phyloP scores from a whole-genome alignment of 2,797 vertebrate genomes.

The Argya squamiceps region DNA sequence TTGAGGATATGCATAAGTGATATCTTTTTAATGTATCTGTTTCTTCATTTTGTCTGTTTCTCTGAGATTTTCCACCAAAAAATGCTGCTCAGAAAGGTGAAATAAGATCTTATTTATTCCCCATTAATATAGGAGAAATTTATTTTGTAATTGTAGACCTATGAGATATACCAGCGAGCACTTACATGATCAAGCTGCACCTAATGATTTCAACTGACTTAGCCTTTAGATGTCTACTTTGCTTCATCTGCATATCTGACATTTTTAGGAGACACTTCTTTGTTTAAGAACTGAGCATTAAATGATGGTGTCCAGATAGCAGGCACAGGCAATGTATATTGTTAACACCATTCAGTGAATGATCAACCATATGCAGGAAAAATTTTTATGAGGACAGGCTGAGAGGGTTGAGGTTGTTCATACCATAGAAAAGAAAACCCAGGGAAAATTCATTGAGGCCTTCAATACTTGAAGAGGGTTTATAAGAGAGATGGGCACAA shows the following conservation, averaged over 20 bases:
- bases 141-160: background rate
- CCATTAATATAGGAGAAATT: background rate
- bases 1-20: background rate
- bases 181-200: background rate
- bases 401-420: background rate
- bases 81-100: background rate
- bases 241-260: background rate
- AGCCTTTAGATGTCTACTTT: background rate
- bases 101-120: background rate
- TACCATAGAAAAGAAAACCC: background rate
- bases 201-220: background rate
- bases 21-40: background rate
- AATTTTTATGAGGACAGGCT: accelerated
- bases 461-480: background rate
- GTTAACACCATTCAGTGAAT: background rate
- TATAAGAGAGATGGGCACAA: background rate
- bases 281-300: background rate
- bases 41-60: background rate
- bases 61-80: background rate
- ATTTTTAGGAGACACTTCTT: background rate
- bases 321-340: background rate
- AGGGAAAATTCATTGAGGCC: background rate
- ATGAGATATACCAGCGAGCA: background rate
- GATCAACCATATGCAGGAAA: background rate
- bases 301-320: background rate